Evolutionary conservation across 2,888 invertebrate species (phyloP), one percentile per base, ranked within the genome.

Genomic region (Chloromyia formosa): DNA sequence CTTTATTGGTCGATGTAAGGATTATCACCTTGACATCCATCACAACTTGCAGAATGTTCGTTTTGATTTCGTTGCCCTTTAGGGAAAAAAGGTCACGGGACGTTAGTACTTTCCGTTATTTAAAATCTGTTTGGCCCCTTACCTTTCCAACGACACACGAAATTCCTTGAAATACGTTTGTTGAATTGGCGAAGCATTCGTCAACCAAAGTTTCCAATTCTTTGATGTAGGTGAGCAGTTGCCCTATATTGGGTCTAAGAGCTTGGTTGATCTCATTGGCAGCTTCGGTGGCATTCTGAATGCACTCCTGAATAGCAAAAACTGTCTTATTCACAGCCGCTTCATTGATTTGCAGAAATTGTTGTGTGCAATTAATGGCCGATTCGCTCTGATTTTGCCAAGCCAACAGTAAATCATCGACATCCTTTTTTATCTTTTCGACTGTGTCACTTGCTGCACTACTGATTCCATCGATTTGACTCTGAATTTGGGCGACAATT

Each of bases 121-220:
- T 18, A 12, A 54, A 54, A 14, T 54, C 18, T n/a, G n/a, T n/a
- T n/a, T n/a, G n/a, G n/a, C n/a, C n/a, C 20, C 56, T 22, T 40
- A 71, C 71, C 58, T 71, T 27, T 18, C 71, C 71, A 40, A 71
- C 35, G 1, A 71, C 71, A 18, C 71, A 71, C 16, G 56, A 56
- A 23, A 71, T 71, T 42, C 56, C 71, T 35, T 71, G 20, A 20
- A 71, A 71, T 18, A 58, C 22, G n/a, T 71, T 71, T 1, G 58
- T 56, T 2, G 56, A 58, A 20, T 58, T 58, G 4, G 12, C 2
- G 40, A 56, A 71, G 22, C 71, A 71, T 1, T 27, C 20, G 5
- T 58, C 58, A 22, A 71, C 58, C 56, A 71, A 22, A 0, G 20
- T 35, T 18, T 71, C 16, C 18, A 71, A 16, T 45, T 58, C 22